Evolutionary conservation across 2,113 vertebrate species (phyloP), one percentile per base, ranked within the genome.

Genomic region (Semicossyphus pulcher): DNA sequence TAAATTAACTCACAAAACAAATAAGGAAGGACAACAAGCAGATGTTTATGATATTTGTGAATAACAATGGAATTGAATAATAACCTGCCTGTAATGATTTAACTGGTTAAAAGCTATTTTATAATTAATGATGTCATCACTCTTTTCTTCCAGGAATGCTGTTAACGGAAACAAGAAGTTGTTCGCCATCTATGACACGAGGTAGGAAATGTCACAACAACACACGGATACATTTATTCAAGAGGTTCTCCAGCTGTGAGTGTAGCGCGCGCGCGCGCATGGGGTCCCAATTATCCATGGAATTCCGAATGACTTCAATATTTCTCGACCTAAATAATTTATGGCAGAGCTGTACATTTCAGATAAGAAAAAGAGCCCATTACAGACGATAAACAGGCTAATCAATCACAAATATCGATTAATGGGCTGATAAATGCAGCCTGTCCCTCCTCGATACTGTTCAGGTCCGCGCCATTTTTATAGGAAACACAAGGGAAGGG

Each of bases 91-190:
- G 23, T 16, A 7, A 14, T 6, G n/a, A 60, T 75, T 39, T 59
- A 2, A 81, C 67, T 82, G 59, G 73, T 21, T 59, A 2, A 23
- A 20, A 28, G 42, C 18, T 32, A 0, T n/a, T n/a, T n/a, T 7
- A 29, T 57, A 11, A 70, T 65, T 80, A 48, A 80, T 79, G 51
- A 80, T 47, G 52, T 71, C 51, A 60, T 25, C 59, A 1, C 23
- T 77, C 44, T 87, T 78, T 86, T 89, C 83, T 92, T 93, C 92
- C 90, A 99, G 97, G 97, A 97, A 99, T 39, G 96, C 96, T 45
- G 94, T 96, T 81, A 95, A 98, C 83, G 96, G 96, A 90, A 96
- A 97, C 91, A 97, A 96, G 91, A 96, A 95, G 89, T 88, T 98
- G 28, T 96, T 97, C 83, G 94, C 95, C 71, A 96, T 98, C 92